Evolutionary conservation across 1,140 invertebrate species (phyloP).

Genomic region (Aphelinus certus): DNA sequence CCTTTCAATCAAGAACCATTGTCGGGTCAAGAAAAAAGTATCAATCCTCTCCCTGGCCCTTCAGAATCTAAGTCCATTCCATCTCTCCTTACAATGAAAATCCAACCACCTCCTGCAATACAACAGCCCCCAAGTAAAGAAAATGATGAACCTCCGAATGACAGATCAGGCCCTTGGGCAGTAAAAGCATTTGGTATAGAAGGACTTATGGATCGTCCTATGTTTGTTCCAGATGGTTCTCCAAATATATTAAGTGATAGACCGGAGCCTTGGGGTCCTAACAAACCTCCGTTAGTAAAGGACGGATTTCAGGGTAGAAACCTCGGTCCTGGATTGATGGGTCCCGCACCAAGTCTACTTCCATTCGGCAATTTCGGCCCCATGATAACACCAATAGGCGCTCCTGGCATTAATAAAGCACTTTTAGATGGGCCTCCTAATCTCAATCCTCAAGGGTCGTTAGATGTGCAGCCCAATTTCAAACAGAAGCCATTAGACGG

Average conservation of each 20-base stretch:
- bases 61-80: constrained; percentile 31
- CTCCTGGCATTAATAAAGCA: no score
- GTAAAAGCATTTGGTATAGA: constrained; percentile 13
- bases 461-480: no score
- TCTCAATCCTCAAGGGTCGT: background rate
- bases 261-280: background rate
- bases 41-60: no score
- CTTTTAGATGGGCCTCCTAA: constrained; percentile 3
- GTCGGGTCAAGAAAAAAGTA: no score
- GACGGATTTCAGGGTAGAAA: constrained; percentile 7
- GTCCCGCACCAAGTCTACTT: constrained; percentile 20
- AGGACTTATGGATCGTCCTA: constrained; percentile 6
- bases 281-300: constrained; percentile 17
- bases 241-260: background rate
- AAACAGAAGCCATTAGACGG: no score
- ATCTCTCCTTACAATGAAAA: constrained; percentile 32
- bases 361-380: constrained; percentile 19
- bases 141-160: no score
- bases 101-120: constrained; percentile 29
- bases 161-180: no score
- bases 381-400: constrained; percentile 7
- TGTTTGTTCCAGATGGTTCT: constrained; percentile 32
- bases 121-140: background rate
- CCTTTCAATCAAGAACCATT: no score
- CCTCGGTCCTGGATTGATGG: constrained; percentile 23